Base-by-base conservation (phyloP, 1,140 invertebrate species). In the Zaprionus gabonicus region DNA sequence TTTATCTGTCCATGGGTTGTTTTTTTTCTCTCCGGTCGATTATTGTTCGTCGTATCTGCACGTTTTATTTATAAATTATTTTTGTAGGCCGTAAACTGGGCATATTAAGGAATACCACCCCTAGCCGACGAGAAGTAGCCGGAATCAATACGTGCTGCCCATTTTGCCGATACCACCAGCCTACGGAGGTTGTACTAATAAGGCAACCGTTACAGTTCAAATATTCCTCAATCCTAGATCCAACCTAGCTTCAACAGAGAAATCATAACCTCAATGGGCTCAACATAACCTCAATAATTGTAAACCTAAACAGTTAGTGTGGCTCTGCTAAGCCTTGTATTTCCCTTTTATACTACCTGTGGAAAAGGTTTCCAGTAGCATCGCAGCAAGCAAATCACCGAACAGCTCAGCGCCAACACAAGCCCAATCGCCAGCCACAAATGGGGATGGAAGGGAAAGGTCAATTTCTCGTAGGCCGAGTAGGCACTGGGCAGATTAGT, bases 401-500 rank as follows among this genome's bases (percentile, higher is more conserved):
- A 13, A 46, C 58, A 81, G 38, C 74, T 64, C 9, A 84, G 44
- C 1, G 66, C n/a, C 10, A 87, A 38, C 0, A 81, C 74, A 41
- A 74, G 4, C 0, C 71, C 67, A 25, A 91, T 72, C 7, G 60
- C 62, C 4, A 51, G 34, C 91, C 91, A 92, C 53, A 92, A 59
- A 2, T 64, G 23, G 0, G 71, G 77, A 36, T 66, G 44, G 25
- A 91, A 92, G 28, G 91, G 91, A 23, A 92, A 82, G 15, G 91
- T 70, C 25, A 91, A 65, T 41, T 91, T 92, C 34, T 80, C 78
- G 59, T 92, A 92, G 15, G 91, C 71, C 17, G 82, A 90, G 31
- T 92, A 92, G 12, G 85, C 76, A n/a, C 71, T 74, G 27, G 78
- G 80, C 27, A 87, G 66, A 60, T 92, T 91, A 3, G 91, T 91